These are phyloP conservation scores for Drosophila pandora DNA, from an alignment of 1,140 invertebrate genomes.

Conservation along the genomic window DNA sequence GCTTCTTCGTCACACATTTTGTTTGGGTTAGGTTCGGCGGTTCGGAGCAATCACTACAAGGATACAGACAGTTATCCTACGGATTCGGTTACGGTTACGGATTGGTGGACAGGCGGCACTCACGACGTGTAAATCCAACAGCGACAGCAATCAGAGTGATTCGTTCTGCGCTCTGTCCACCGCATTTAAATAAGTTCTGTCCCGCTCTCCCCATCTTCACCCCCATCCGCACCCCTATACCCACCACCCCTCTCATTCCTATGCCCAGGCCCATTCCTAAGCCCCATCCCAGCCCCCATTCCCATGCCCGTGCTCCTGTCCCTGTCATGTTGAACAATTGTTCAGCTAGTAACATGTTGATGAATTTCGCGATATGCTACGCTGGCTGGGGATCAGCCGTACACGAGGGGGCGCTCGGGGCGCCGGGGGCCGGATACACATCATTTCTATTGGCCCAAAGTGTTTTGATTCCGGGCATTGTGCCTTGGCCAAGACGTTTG, in stretches of 20 bases:
- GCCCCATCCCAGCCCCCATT: neutral
- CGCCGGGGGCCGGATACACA: conserved; percentile 48
- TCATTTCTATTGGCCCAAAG: conserved; percentile 48
- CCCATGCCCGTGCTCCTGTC: neutral
- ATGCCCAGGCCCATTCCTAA: neutral
- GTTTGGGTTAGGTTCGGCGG: conserved; percentile 50
- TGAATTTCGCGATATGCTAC: conserved; percentile 59
- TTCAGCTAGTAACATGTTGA: conserved; percentile 78
- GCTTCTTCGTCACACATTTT: conserved; percentile 91
- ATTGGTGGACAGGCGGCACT: conserved; percentile 40
- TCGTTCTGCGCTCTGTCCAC: conserved; percentile 51
- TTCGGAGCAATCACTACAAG: conserved; percentile 57
- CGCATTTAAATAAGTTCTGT: conserved; percentile 77
- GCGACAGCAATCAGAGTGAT: conserved; percentile 81
- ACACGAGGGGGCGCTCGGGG: neutral
- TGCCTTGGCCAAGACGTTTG: neutral
- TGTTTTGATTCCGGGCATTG: conserved; percentile 32
- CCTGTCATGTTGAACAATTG: conserved; percentile 65
- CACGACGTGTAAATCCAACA: conserved; percentile 79
- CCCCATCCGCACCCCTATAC: neutral
- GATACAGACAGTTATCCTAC: conserved; percentile 39
- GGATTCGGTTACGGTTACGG: conserved; percentile 2
- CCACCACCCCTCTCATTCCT: neutral
- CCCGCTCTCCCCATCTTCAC: conserved; percentile 13
- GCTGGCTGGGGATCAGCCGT: conserved; percentile 33